Conservation (phyloP, 2,888 invertebrate species). For the Ophioninae sp. region DNA sequence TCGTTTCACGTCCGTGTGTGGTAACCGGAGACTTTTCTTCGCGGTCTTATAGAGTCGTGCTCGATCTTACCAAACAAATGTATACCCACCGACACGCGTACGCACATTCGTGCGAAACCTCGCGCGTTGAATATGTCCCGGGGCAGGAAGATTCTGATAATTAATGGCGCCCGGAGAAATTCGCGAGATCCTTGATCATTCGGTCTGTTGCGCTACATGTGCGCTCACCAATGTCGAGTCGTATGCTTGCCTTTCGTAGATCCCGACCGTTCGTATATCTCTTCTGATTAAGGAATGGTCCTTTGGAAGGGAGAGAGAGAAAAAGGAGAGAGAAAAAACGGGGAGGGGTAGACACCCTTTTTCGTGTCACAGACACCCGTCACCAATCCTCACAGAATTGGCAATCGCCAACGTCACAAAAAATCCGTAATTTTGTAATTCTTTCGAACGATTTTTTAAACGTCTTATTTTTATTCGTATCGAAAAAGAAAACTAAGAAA, state of each 20-base stretch:
- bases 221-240: slow-evolving; percentile 20
- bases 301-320: not conserved
- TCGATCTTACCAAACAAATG: slow-evolving; percentile 40
- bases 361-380: slow-evolving; percentile 24
- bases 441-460: no score
- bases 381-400: not conserved
- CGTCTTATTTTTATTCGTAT: no score
- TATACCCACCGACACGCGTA: slow-evolving; percentile 19
- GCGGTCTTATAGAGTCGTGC: slow-evolving; percentile 47
- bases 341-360: slow-evolving; percentile 4
- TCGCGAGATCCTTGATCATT: slow-evolving; percentile 34
- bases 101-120: not conserved
- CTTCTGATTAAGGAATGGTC: not conserved
- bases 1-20: slow-evolving; percentile 34
- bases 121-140: slow-evolving; percentile 58
- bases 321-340: not conserved
- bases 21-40: slow-evolving; percentile 75
- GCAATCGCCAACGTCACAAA: slow-evolving; percentile 2
- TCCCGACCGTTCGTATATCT: slow-evolving; percentile 47
- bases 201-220: slow-evolving; percentile 9
- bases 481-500: no score
- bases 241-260: slow-evolving; percentile 42
- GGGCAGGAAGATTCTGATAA: slow-evolving; percentile 56
- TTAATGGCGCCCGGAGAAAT: slow-evolving; percentile 56
- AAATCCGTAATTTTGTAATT: slow-evolving; percentile 1